These are phyloP conservation scores for Camponotus vicinus DNA, from an alignment of 1,140 invertebrate genomes.

Conservation along the genomic window DNA sequence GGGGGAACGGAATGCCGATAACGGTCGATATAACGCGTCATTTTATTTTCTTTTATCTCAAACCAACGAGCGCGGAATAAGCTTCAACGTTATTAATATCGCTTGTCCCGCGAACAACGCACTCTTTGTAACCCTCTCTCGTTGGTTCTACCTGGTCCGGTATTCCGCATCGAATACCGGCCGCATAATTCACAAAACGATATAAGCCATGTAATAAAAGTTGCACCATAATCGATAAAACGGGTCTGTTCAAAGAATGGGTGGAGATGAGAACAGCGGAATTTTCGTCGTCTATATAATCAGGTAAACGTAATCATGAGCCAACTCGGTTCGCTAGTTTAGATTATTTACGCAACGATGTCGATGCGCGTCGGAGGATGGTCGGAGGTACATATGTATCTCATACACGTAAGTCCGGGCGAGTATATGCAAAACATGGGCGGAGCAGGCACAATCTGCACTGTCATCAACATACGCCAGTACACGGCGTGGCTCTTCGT, in stretches of 20 bases:
- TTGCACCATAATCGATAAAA: constrained; percentile 51
- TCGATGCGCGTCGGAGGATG: constrained; percentile 61
- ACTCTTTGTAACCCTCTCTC: constrained; percentile 55
- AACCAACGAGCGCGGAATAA: constrained; percentile 54
- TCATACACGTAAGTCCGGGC: constrained; percentile 69
- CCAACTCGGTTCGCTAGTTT: constrained; percentile 45
- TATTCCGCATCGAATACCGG: constrained; percentile 57
- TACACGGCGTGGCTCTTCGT: constrained; percentile 70
- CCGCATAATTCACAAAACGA: constrained; percentile 60
- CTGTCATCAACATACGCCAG: constrained; percentile 81
- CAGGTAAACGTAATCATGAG: constrained; percentile 18
- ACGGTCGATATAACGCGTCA: constrained; percentile 48
- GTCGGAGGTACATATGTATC: constrained; percentile 55
- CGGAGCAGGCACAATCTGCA: constrained; percentile 79
- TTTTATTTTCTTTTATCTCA: constrained; percentile 48
- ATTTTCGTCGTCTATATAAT: constrained; percentile 40
- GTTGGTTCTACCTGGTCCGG: constrained; percentile 28
- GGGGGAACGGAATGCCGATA: constrained; percentile 40
- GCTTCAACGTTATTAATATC: constrained; percentile 59
- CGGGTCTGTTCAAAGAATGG: constrained; percentile 48
- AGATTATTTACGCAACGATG: constrained; percentile 73
- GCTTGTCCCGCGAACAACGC: constrained; percentile 58
- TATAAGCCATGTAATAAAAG: constrained; percentile 59
- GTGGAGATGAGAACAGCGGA: constrained; percentile 40
- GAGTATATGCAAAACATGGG: constrained; percentile 80